Evolutionary conservation across 1,140 invertebrate species (phyloP).

Genomic region (Sipha flava): DNA sequence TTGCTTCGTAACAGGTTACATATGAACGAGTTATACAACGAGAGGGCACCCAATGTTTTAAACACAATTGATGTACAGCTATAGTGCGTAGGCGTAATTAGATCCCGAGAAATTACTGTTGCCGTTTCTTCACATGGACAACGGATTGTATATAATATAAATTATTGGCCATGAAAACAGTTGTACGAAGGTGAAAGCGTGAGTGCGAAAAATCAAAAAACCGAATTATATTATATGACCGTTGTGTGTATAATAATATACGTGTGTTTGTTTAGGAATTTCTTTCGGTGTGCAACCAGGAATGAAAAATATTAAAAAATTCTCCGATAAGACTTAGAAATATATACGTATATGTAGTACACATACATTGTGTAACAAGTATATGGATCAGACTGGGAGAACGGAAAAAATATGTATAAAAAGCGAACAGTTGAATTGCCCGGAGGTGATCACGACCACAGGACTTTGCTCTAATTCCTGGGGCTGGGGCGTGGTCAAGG

Average conservation of each 20-base stretch:
- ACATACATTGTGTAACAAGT: not conserved
- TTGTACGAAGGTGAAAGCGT: not conserved
- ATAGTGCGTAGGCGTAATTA: conserved; percentile 18
- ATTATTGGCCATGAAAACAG: conserved; percentile 10
- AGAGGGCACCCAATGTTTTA: not conserved
- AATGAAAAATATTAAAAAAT: not conserved
- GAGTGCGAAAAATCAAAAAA: conserved; percentile 1
- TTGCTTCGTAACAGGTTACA: conserved; percentile 11
- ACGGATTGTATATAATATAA: not conserved
- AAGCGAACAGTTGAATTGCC: not conserved
- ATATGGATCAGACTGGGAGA: not conserved
- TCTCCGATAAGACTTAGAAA: not conserved
- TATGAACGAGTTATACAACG: conserved; percentile 6
- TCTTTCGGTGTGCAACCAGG: not conserved
- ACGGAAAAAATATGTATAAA: not conserved
- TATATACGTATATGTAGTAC: too few species aligned
- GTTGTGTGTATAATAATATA: too few species aligned
- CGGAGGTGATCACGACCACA: conserved; percentile 2
- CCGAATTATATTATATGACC: not conserved
- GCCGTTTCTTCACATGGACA: not conserved
- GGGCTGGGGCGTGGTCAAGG: conserved; percentile 26
- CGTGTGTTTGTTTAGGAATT: not conserved
- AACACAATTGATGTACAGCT: not conserved
- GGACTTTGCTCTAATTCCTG: conserved; percentile 25
- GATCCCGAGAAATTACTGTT: not conserved